A percentile compares a stretch with the other conserved stretches of the same genome.
Conservation (phyloP, 2,113 vertebrate genomes). For the Motacilla alba region DNA sequence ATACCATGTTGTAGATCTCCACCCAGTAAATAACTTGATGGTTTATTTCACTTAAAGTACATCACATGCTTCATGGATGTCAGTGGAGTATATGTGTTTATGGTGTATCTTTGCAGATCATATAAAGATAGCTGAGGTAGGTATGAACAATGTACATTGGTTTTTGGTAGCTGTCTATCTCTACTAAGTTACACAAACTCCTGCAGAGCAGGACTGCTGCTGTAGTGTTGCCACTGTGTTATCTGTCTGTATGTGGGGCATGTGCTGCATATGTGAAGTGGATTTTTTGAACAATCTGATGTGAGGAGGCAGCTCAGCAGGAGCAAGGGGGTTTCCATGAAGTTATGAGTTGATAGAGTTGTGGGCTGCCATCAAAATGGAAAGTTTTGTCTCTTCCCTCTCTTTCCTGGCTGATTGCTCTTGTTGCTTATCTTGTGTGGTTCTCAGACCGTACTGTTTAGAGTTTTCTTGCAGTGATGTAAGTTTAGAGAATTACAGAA, state of each 20-base stretch:
- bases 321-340: accelerated
- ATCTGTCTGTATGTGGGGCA: background rate
- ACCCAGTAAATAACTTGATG: background rate
- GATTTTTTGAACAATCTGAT: background rate
- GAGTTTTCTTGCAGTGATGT: background rate
- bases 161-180: background rate
- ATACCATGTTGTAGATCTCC: background rate
- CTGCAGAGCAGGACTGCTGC: background rate
- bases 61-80: background rate
- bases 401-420: background rate
- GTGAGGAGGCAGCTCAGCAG: background rate
- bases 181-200: background rate
- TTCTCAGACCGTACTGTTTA: background rate
- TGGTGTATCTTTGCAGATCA: background rate
- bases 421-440: background rate
- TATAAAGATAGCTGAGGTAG: background rate
- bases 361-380: background rate
- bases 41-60: background rate
- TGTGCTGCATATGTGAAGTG: background rate
- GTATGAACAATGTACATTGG: background rate
- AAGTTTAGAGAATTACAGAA: background rate
- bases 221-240: background rate
- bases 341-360: background rate
- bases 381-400: background rate
- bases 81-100: background rate